Evolutionary conservation across 2,888 invertebrate genomes (phyloP).

Genomic region (Meiosimyza decipiens): DNA sequence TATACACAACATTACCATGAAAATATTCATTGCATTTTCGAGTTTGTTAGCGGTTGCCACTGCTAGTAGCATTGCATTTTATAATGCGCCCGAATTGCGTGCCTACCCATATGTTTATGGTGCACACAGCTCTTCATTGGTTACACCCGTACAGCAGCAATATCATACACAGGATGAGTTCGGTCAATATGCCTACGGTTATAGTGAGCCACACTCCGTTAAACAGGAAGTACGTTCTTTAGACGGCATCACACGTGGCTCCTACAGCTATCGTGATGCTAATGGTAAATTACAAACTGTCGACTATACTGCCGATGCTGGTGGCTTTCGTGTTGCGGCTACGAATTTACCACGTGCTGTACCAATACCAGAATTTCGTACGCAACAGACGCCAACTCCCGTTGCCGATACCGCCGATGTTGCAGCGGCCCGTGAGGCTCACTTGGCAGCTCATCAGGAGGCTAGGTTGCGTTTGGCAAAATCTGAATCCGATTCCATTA

Average conservation of each 20-base stretch:
- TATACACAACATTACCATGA: constrained; percentile 52
- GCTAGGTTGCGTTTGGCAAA: constrained; percentile 54
- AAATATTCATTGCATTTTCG: constrained; percentile 53
- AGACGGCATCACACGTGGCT: constrained; percentile 72
- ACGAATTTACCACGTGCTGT: constrained; percentile 70
- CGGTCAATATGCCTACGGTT: constrained; percentile 74
- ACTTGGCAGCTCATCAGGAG: constrained; percentile 57
- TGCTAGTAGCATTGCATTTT: constrained; percentile 50
- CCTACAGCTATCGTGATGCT: constrained; percentile 73
- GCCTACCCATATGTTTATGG: constrained; percentile 54
- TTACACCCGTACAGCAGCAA: constrained; percentile 67
- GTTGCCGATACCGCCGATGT: constrained; percentile 55
- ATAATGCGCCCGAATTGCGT: constrained; percentile 44
- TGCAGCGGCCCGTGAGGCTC: constrained; percentile 54
- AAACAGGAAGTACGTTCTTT: constrained; percentile 71
- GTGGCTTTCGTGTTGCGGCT: constrained; percentile 74
- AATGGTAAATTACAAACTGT: constrained; percentile 71
- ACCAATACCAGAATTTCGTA: constrained; percentile 34
- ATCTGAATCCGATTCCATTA: constrained; percentile 45
- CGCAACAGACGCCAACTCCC: constrained; percentile 44
- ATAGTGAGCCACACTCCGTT: constrained; percentile 71
- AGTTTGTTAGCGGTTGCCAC: constrained; percentile 50
- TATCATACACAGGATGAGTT: constrained; percentile 73
- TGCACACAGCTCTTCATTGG: constrained; percentile 55
- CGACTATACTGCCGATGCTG: constrained; percentile 70